phyloP scores from a whole-genome alignment of 1,140 invertebrate species.

The Leptestheria dahalacensis region DNA sequence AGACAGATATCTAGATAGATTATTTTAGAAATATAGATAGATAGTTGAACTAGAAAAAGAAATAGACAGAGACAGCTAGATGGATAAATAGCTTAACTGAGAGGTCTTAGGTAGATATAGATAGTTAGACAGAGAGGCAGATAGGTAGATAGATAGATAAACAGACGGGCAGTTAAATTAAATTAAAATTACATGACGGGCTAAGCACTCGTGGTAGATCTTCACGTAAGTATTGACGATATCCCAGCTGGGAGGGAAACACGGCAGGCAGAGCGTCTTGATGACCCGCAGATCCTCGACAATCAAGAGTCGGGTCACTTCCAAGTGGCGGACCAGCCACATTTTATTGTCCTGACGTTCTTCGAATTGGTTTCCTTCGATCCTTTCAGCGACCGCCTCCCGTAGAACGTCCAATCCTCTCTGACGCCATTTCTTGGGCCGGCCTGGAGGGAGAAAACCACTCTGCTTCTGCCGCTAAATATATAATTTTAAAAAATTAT shows the following conservation, averaged over 20 bases:
- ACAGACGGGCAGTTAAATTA: too few species aligned
- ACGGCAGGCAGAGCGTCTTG: constrained; percentile 79
- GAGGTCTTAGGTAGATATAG: too few species aligned
- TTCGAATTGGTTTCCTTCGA: constrained; percentile 81
- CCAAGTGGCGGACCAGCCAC: constrained; percentile 70
- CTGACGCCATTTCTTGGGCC: constrained; percentile 77
- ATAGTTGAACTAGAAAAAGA: too few species aligned
- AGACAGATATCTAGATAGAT: too few species aligned
- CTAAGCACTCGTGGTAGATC: constrained; percentile 85
- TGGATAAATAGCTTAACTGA: too few species aligned
- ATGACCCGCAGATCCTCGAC: constrained; percentile 83
- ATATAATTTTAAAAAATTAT: too few species aligned
- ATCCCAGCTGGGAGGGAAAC: constrained; percentile 90
- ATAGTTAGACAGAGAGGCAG: too few species aligned
- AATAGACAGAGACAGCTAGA: too few species aligned
- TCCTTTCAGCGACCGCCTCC: constrained; percentile 62
- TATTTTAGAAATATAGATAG: too few species aligned
- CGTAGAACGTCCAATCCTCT: constrained; percentile 61
- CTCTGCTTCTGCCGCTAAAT: constrained; percentile 61
- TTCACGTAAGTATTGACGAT: constrained; percentile 79
- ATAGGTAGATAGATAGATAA: too few species aligned
- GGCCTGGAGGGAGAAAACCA: constrained; percentile 78
- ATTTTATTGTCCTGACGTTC: constrained; percentile 81
- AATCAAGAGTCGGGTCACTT: constrained; percentile 68
- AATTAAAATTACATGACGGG: constrained; percentile 52